Percentiles rank a stretch among this genome's conserved stretches.
Conservation (phyloP, 2,888 invertebrate genomes). For the Spisula subtruncata region DNA sequence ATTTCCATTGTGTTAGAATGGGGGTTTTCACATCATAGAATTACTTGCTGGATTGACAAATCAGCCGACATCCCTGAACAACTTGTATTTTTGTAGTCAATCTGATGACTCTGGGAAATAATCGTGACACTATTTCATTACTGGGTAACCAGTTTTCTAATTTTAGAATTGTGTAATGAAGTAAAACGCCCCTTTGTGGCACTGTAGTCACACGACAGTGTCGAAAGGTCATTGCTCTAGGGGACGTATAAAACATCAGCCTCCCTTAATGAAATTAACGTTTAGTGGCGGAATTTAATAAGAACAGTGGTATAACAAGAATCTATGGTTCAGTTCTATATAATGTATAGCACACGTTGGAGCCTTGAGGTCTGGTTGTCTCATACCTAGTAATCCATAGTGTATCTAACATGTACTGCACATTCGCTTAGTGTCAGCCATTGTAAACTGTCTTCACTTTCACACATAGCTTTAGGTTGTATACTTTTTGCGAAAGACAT, state of each 20-base stretch:
- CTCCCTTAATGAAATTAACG: not conserved
- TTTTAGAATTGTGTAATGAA: not conserved
- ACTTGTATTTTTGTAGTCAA: too few species aligned
- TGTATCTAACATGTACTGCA: not conserved
- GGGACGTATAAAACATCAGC: not conserved
- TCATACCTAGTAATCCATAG: not conserved
- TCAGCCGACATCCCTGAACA: not conserved
- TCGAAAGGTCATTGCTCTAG: not conserved
- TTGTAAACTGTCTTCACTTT: not conserved
- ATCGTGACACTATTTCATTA: not conserved
- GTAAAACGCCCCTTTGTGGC: not conserved
- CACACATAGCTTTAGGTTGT: not conserved
- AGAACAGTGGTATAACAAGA: conserved; percentile 8
- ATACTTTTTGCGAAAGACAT: not conserved
- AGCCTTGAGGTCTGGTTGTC: not conserved
- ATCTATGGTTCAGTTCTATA: not conserved
- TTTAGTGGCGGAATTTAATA: not conserved
- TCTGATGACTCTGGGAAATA: not conserved
- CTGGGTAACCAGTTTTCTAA: not conserved
- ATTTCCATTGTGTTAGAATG: not conserved
- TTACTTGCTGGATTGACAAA: not conserved
- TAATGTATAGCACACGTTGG: not conserved
- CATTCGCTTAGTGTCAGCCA: not conserved
- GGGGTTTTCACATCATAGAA: not conserved
- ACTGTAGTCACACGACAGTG: not conserved